Evolutionary conservation across 2,797 vertebrate genomes (phyloP), one percentile per base, ranked within the genome.

Genomic region (Loriculus beryllinus): DNA sequence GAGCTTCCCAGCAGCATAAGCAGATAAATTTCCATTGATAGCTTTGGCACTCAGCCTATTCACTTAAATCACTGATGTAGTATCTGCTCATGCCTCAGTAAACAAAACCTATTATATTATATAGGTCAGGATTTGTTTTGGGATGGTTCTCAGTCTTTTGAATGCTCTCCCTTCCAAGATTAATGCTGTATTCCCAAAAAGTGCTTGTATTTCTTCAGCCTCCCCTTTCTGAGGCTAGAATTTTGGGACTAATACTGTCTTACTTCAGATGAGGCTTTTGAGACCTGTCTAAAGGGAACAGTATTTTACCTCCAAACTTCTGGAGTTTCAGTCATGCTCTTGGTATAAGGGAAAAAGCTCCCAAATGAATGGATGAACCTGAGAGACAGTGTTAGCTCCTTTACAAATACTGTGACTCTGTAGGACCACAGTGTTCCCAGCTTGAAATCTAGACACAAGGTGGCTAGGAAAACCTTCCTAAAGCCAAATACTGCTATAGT

Each of bases 1-100:
- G 82, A 96, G 92, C 93, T 95, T 94, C 88, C 91, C 94, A 93
- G 93, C 93, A 95, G 88, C 93, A 90, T 9, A 20, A 78, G 89
- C 89, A 95, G 92, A 76, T 63, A 93, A 10, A 83, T 91, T 83
- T 86, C 78, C 84, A 93, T 83, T 81, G 95, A 87, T 94, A 83
- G 94, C 84, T 59, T 68, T 96, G 94, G 88, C 71, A 0, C 64
- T 4, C 56, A 75, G 92, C 93, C 92, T 86, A 37, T 20, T 90
- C 91, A 52, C 76, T 96, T 78, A 83, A 60, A 93, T 82, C 91
- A 83, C 65, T 35, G 9, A 43, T 86, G 90, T 35, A 40, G 63
- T 68, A 67, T 84, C 86, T 88, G 70, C 79, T 93, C 84, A 89
- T 3, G 64, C 78, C 71, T 86, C 86, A 59, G 52, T 19, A 82